Conservation (phyloP, 2,113 vertebrate genomes). For the Chinchilla lanigera region DNA sequence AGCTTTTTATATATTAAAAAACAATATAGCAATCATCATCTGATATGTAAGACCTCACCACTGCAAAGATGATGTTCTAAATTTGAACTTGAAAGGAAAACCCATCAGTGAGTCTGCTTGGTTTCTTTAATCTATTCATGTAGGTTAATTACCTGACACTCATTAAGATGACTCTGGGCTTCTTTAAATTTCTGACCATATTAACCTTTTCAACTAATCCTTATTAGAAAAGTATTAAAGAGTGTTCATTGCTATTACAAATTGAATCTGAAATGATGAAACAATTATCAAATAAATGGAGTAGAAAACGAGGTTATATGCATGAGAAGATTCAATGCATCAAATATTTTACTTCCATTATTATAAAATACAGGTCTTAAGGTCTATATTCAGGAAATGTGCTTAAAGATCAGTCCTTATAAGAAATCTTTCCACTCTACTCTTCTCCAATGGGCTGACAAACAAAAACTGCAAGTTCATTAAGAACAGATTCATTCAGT, state of each 20-base stretch:
- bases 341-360: slow-evolving; percentile 79
- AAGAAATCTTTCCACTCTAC: slow-evolving; percentile 38
- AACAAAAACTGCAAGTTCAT: slow-evolving; percentile 43
- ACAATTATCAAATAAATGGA: slow-evolving; percentile 85
- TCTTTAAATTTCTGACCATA: slow-evolving; percentile 84
- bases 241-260: slow-evolving; percentile 83
- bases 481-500: neutral
- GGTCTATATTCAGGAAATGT: slow-evolving; percentile 71
- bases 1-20: slow-evolving; percentile 80
- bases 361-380: slow-evolving; percentile 76
- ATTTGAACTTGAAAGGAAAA: slow-evolving; percentile 84
- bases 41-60: slow-evolving; percentile 72
- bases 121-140: slow-evolving; percentile 84
- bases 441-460: slow-evolving; percentile 14
- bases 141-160: slow-evolving; percentile 85
- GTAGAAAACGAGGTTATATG: slow-evolving; percentile 83
- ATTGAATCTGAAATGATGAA: slow-evolving; percentile 85
- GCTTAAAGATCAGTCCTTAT: slow-evolving; percentile 75
- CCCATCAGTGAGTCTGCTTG: slow-evolving; percentile 76
- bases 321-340: slow-evolving; percentile 81
- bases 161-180: slow-evolving; percentile 83
- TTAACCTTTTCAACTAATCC: slow-evolving; percentile 84
- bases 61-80: slow-evolving; percentile 78
- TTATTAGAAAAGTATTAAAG: slow-evolving; percentile 85
- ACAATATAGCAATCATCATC: slow-evolving; percentile 78